These are phyloP conservation scores for Aleadryas rufinucha DNA, from an alignment of 2,113 vertebrate genomes.

Conservation along the genomic window DNA sequence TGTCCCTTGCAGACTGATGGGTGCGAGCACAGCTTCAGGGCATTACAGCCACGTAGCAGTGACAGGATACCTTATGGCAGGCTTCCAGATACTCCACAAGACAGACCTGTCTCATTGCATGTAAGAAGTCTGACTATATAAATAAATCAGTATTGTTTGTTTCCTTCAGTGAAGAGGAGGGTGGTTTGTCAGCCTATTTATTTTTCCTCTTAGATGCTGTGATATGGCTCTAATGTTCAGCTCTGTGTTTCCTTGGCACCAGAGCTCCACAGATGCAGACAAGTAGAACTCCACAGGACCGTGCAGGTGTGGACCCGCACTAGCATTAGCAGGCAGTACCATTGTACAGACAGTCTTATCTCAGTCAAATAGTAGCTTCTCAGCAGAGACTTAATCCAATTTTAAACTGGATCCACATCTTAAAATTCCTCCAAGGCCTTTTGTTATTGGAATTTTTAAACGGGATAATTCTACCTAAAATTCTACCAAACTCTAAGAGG, in stretches of 20 bases:
- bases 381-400: not conserved
- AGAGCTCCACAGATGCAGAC: not conserved
- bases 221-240: not conserved
- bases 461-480: not conserved
- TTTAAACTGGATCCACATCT: not conserved
- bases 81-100: not conserved
- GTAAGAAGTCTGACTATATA: not conserved
- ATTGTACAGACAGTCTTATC: not conserved
- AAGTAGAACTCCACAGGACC: not conserved
- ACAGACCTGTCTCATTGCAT: not conserved
- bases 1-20: not conserved
- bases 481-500: not conserved
- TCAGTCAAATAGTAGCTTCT: not conserved
- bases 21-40: not conserved
- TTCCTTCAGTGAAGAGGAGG: not conserved
- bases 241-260: not conserved
- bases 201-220: not conserved
- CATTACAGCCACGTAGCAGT: not conserved
- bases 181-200: not conserved
- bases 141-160: not conserved
- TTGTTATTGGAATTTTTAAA: not conserved
- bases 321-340: not conserved
- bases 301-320: fast-evolving
- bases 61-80: not conserved
- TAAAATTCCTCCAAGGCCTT: not conserved